phyloP scores from a whole-genome alignment of 1,140 invertebrate genomes.

The Lutraria rhynchaena region DNA sequence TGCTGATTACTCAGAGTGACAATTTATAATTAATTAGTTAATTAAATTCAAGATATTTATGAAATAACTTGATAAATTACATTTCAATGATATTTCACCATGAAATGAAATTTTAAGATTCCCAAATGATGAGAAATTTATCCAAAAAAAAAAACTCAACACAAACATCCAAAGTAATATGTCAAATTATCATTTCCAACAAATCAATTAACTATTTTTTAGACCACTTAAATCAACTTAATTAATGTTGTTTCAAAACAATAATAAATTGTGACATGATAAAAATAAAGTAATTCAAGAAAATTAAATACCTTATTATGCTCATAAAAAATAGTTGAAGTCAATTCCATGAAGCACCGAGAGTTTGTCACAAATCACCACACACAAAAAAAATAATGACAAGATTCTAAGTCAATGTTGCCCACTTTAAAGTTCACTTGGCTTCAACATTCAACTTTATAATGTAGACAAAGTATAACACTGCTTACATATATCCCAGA shows the following conservation, averaged over 20 bases:
- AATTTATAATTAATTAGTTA: conserved; percentile 56
- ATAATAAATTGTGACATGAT: too few relatives aligned
- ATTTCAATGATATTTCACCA: conserved; percentile 21
- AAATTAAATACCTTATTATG: background rate
- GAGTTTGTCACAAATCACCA: background rate
- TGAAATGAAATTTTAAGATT: conserved; percentile 29
- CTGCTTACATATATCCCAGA: conserved; percentile 46
- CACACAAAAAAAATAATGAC: background rate
- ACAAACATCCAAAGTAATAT: background rate
- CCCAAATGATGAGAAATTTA: background rate
- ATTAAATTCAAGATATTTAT: conserved; percentile 47
- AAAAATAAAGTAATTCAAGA: background rate
- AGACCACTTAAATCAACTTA: too few relatives aligned
- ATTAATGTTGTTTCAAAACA: too few relatives aligned
- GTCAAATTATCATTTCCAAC: background rate
- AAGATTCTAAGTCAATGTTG: background rate
- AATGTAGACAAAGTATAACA: conserved; percentile 44
- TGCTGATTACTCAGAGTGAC: conserved; percentile 27
- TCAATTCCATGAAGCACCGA: too few relatives aligned
- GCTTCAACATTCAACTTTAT: conserved; percentile 18
- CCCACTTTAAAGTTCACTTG: conserved; percentile 3
- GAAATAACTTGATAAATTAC: conserved; percentile 30
- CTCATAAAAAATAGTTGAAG: too few relatives aligned
- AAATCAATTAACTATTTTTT: too few relatives aligned
- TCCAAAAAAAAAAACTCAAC: background rate